These are phyloP conservation scores for Drosophila hydei DNA, from an alignment of 1,140 invertebrate genomes.

Conservation along the genomic window DNA sequence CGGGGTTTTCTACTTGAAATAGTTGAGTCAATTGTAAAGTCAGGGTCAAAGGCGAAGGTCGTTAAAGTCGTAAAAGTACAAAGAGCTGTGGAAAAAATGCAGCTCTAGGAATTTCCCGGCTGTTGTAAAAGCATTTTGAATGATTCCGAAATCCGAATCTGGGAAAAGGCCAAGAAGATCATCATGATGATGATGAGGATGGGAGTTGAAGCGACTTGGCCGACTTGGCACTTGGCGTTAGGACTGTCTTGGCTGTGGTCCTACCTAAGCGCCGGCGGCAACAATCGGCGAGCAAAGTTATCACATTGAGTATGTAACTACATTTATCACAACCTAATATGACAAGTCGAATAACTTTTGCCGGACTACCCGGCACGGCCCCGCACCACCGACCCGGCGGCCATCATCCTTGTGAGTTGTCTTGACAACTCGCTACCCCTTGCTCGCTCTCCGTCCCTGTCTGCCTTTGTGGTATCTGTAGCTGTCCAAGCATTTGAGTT, in stretches of 20 bases:
- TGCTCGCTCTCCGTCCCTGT: background rate
- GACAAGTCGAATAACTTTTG: conserved; percentile 81
- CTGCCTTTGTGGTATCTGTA: conserved; percentile 8
- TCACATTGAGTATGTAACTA: conserved; percentile 81
- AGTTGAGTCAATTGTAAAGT: conserved; percentile 36
- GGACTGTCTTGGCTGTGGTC: conserved; percentile 3
- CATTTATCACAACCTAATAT: conserved; percentile 83
- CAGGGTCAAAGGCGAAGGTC: conserved; percentile 50
- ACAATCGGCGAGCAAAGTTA: conserved; percentile 55
- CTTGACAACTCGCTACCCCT: background rate
- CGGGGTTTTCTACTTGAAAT: conserved; percentile 11
- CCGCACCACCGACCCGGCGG: background rate
- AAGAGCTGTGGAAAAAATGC: conserved; percentile 12
- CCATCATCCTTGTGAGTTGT: background rate
- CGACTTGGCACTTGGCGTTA: background rate
- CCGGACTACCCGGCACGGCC: conserved; percentile 32
- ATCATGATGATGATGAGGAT: conserved; percentile 50
- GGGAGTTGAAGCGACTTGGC: background rate
- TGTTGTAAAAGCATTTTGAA: conserved; percentile 65
- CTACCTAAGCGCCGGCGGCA: conserved; percentile 43
- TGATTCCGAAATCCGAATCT: conserved; percentile 34
- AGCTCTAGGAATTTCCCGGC: conserved; percentile 66
- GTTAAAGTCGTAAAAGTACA: conserved; percentile 22
- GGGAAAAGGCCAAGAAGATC: conserved; percentile 29
- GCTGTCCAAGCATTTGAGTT: conserved; percentile 69